Conservation (phyloP, 1,140 invertebrate species). For the Dysdera silvatica region DNA sequence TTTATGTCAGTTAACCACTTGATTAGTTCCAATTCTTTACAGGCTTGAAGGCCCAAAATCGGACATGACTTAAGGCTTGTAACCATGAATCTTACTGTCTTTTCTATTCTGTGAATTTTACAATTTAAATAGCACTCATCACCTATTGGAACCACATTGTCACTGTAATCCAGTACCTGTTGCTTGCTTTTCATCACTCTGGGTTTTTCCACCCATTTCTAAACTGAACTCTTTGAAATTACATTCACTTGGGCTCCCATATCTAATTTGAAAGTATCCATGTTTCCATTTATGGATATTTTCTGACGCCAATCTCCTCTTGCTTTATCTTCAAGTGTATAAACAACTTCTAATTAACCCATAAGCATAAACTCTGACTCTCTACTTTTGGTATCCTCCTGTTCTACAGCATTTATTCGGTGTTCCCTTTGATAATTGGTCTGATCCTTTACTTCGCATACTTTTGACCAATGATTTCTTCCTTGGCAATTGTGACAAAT, state of each 20-base stretch:
- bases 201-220: background rate
- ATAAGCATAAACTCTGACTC: too few species aligned
- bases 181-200: too few species aligned
- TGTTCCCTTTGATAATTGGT: too few species aligned
- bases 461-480: slow-evolving; percentile 3
- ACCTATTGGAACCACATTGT: too few species aligned
- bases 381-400: too few species aligned
- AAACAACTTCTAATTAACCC: too few species aligned
- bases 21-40: background rate
- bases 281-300: too few species aligned
- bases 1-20: background rate
- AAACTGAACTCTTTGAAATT: background rate
- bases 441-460: background rate
- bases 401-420: too few species aligned
- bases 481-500: background rate
- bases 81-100: background rate
- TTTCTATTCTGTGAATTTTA: background rate
- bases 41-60: background rate
- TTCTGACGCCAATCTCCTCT: too few species aligned
- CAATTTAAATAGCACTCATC: background rate
- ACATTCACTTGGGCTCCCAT: slow-evolving; percentile 6
- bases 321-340: too few species aligned
- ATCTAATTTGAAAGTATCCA: background rate
- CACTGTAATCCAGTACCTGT: too few species aligned
- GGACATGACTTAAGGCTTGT: background rate